Evolutionary conservation across 1,140 invertebrate species (phyloP).

Genomic region (Arctopsyche grandis): DNA sequence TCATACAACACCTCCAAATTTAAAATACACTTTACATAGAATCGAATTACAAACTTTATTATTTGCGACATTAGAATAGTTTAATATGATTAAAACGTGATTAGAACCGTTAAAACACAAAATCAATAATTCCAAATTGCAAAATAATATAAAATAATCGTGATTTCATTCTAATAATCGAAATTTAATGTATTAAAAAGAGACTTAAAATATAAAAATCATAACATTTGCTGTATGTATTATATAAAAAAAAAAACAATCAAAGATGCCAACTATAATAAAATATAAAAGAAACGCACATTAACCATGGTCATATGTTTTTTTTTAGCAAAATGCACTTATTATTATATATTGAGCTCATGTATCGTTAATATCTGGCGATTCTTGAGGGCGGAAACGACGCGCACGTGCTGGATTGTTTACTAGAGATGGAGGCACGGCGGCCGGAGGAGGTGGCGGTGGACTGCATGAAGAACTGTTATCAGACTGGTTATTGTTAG

Average conservation of each 20-base stretch:
- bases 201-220: no score
- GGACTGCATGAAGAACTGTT: slow-evolving; percentile 60
- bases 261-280: no score
- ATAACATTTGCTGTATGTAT: no score
- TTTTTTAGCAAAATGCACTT: not conserved
- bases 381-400: slow-evolving; percentile 45
- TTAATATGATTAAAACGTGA: no score
- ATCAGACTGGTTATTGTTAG: slow-evolving; percentile 63
- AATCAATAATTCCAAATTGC: no score
- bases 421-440: slow-evolving; percentile 58
- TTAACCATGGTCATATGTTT: not conserved
- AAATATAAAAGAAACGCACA: not conserved
- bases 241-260: no score
- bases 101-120: no score
- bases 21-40: slow-evolving; percentile 5
- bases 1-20: not conserved
- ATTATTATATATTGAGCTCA: slow-evolving; percentile 15
- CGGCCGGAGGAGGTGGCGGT: slow-evolving; percentile 62
- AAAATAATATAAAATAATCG: no score
- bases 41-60: not conserved
- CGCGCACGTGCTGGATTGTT: slow-evolving; percentile 49
- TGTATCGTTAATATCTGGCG: slow-evolving; percentile 34
- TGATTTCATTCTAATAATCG: no score
- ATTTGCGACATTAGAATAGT: no score
- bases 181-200: no score